A percentile compares a stretch with the other conserved stretches of the same genome.
phyloP scores from a whole-genome alignment of 2,113 vertebrate species.

The Podarcis raffonei region DNA sequence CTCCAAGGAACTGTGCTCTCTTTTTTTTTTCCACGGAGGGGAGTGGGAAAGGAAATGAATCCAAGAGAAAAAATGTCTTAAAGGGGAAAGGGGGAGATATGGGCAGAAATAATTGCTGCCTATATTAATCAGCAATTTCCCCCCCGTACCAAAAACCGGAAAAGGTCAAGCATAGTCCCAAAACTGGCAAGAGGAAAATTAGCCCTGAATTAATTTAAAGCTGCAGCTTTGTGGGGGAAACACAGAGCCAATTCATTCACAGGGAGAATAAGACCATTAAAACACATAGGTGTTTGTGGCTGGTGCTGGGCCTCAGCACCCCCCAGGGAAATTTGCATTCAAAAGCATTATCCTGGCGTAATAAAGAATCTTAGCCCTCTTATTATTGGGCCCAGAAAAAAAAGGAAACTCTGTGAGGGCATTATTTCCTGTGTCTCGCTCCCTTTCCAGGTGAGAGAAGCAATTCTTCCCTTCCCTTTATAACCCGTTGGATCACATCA shows the following conservation, averaged over 20 bases:
- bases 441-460: conserved; percentile 28
- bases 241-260: conserved; percentile 62
- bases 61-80: neutral
- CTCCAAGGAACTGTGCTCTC: neutral
- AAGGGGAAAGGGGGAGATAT: neutral
- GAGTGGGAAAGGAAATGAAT: no score
- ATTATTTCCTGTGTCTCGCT: neutral
- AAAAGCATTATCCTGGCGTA: conserved; percentile 30
- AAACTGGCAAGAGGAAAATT: conserved; percentile 58
- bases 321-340: conserved; percentile 55
- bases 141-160: conserved; percentile 12
- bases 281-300: conserved; percentile 60
- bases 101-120: conserved; percentile 3
- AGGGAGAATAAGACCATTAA: conserved; percentile 56
- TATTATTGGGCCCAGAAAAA: conserved; percentile 6
- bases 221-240: conserved; percentile 40
- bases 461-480: conserved; percentile 33
- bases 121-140: conserved; percentile 51
- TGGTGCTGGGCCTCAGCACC: conserved; percentile 41
- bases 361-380: conserved; percentile 20
- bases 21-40: neutral
- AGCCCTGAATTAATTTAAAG: conserved; percentile 63
- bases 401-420: neutral
- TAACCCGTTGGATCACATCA: conserved; percentile 40
- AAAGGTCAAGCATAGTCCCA: conserved; percentile 39